A percentile compares a stretch with the other conserved stretches of the same genome.
Conservation (phyloP, 1,140 invertebrate genomes). For the Marisa cornuarietis region DNA sequence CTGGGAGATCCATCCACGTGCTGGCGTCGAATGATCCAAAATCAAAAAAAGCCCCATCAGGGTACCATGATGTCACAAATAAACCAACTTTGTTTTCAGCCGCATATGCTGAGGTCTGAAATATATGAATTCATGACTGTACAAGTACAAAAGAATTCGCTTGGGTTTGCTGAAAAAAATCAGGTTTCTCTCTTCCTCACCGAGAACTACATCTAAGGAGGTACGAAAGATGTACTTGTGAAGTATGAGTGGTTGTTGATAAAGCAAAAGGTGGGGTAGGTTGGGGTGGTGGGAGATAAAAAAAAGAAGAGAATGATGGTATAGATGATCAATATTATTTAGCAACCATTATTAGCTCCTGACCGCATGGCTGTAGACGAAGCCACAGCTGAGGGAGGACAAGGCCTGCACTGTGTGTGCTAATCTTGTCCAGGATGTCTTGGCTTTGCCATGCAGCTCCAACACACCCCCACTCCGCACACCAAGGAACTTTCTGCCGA, state of each 20-base stretch:
- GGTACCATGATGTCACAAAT: conserved; percentile 17
- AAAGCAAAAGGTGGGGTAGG: no score
- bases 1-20: neutral
- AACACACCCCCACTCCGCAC: conserved; percentile 7
- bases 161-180: no score
- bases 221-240: no score
- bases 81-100: neutral
- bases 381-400: neutral
- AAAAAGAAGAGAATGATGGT: no score
- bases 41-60: conserved; percentile 13
- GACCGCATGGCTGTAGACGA: conserved; percentile 3
- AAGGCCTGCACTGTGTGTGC: conserved; percentile 6
- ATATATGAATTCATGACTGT: no score
- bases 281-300: no score
- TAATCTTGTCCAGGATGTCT: conserved; percentile 21
- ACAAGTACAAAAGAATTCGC: no score
- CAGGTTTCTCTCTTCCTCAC: no score
- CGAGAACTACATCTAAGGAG: no score
- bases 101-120: neutral
- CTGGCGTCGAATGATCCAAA: conserved; percentile 7
- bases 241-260: no score
- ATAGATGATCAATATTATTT: no score
- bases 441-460: conserved; percentile 19
- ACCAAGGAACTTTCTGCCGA: conserved; percentile 27
- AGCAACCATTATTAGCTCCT: neutral